Evolutionary conservation across 1,140 invertebrate genomes (phyloP).

Genomic region (Drosophila oshimai): DNA sequence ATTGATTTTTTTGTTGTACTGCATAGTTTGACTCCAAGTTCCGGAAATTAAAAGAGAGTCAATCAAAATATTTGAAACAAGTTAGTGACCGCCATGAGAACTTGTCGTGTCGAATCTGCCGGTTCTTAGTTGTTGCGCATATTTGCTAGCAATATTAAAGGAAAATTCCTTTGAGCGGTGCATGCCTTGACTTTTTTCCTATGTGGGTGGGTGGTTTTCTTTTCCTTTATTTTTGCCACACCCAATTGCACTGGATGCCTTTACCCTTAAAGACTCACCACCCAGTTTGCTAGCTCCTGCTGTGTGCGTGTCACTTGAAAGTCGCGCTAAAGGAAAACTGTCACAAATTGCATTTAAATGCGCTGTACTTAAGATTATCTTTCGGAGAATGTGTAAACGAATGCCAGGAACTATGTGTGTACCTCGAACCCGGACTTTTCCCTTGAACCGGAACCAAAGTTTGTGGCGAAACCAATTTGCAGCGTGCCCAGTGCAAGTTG

Average conservation of each 20-base stretch:
- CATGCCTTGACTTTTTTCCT: slow-evolving; percentile 35
- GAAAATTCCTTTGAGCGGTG: slow-evolving; percentile 53
- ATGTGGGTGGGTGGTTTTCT: too few species aligned
- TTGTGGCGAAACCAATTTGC: slow-evolving; percentile 33
- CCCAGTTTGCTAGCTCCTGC: not conserved
- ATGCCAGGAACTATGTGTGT: slow-evolving; percentile 10
- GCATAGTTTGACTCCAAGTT: too few species aligned
- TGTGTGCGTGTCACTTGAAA: slow-evolving; percentile 63
- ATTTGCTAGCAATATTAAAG: slow-evolving; percentile 27
- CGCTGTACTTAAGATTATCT: slow-evolving; percentile 50
- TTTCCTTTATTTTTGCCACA: not conserved
- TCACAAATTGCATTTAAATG: slow-evolving; percentile 77
- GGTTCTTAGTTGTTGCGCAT: not conserved
- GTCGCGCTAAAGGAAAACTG: slow-evolving; percentile 53
- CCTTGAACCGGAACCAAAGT: slow-evolving; percentile 5
- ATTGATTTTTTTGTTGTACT: too few species aligned
- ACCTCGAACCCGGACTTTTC: not conserved
- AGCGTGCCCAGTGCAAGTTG: slow-evolving; percentile 21
- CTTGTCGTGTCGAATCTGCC: not conserved
- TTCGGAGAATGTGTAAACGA: slow-evolving; percentile 28
- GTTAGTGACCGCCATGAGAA: not conserved
- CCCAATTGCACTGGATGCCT: not conserved
- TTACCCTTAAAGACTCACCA: not conserved
- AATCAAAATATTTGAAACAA: too few species aligned
- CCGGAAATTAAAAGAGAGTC: too few species aligned